Conservation (phyloP, 2,888 invertebrate species). For the Capitulum mitella region DNA sequence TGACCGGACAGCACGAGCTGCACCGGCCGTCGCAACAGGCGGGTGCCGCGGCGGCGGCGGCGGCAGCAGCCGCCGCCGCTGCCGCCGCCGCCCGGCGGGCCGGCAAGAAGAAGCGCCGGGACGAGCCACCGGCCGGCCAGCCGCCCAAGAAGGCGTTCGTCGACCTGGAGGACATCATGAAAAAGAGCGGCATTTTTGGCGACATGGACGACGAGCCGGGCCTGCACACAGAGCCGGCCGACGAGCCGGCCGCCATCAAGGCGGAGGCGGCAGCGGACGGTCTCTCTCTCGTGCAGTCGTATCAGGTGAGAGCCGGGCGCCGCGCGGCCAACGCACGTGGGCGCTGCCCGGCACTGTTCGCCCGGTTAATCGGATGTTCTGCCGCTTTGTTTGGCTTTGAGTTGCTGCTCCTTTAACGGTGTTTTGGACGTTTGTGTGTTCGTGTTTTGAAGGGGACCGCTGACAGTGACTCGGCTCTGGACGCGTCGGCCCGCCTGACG, state of each 20-base stretch:
- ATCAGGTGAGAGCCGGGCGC: neutral
- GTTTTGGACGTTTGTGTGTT: neutral
- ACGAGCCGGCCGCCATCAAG: neutral
- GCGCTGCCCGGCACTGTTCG: neutral
- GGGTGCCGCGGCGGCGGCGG: neutral
- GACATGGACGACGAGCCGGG: slow-evolving; percentile 17
- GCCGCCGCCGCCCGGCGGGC: neutral
- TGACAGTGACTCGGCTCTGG: neutral
- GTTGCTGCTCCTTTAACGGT: neutral
- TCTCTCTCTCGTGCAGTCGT: neutral
- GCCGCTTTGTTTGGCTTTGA: neutral
- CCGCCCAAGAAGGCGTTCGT: slow-evolving; percentile 18
- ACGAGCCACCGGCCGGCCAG: slow-evolving; percentile 15
- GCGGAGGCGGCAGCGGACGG: neutral
- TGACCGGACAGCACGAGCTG: neutral
- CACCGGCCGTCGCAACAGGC: neutral
- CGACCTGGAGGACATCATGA: slow-evolving; percentile 21
- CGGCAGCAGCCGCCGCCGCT: neutral
- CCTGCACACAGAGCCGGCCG: slow-evolving; percentile 7
- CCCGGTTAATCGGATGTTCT: neutral
- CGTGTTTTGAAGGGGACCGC: neutral
- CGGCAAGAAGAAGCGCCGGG: neutral
- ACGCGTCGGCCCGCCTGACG: neutral
- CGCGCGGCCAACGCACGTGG: neutral
- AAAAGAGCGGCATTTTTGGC: slow-evolving; percentile 23